Evolutionary conservation across 2,113 vertebrate species (phyloP).

Genomic region (Chamaea fasciata): DNA sequence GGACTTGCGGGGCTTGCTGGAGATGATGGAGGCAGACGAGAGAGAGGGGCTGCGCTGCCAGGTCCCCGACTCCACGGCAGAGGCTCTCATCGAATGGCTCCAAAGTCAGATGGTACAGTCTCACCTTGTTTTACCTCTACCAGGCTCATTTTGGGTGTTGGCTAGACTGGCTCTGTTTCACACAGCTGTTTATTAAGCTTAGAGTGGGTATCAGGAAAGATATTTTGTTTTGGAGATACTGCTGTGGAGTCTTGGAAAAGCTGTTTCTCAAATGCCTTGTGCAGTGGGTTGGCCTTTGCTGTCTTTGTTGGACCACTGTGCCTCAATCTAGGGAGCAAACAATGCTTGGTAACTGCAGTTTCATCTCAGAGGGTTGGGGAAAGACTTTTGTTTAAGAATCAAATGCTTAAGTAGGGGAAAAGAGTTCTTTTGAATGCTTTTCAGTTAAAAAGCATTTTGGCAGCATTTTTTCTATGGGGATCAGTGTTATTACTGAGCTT

Average conservation of each 20-base stretch:
- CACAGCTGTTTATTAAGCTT: neutral
- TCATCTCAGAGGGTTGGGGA: neutral
- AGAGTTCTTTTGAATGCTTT: neutral
- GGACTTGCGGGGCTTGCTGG: conserved; percentile 85
- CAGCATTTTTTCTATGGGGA: neutral
- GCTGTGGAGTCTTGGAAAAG: neutral
- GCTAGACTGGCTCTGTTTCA: neutral
- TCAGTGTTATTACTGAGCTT: neutral
- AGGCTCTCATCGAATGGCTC: conserved; percentile 87
- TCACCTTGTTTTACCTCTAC: neutral
- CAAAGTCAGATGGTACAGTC: conserved; percentile 85
- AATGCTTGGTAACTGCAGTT: neutral
- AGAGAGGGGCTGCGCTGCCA: conserved; percentile 90
- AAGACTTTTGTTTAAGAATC: neutral
- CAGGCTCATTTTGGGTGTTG: fast-evolving
- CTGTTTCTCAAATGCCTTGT: neutral
- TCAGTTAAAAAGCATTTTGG: neutral
- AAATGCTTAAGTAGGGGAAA: neutral
- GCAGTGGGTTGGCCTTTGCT: neutral
- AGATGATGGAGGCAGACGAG: conserved; percentile 91
- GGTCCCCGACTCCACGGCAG: conserved; percentile 87
- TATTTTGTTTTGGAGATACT: neutral
- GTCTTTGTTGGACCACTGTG: neutral
- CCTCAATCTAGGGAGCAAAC: neutral
- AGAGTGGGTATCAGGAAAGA: neutral